Percentiles rank a stretch among this genome's conserved stretches.
These are phyloP conservation scores for Simalia tracyae DNA, from an alignment of 2,797 vertebrate genomes.

Conservation along the genomic window DNA sequence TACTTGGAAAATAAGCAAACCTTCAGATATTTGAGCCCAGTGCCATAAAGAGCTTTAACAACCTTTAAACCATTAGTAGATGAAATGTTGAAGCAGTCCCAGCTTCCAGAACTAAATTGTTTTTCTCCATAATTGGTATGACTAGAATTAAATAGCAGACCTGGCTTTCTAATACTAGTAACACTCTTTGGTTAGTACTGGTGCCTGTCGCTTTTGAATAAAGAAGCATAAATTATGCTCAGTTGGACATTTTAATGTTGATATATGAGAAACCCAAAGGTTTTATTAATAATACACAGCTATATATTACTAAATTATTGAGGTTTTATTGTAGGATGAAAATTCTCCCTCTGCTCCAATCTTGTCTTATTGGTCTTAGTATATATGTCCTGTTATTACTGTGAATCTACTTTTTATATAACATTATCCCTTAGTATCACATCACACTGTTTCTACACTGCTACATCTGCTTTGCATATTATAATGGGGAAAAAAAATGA, in stretches of 20 bases:
- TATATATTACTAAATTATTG: slow-evolving; percentile 41
- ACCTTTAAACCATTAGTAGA: background rate
- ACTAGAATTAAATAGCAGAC: slow-evolving; percentile 1
- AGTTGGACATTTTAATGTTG: slow-evolving; percentile 34
- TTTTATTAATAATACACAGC: slow-evolving; percentile 47
- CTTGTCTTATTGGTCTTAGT: slow-evolving; percentile 29
- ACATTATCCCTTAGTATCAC: slow-evolving; percentile 22
- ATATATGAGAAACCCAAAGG: slow-evolving; percentile 54
- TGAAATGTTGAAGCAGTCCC: background rate
- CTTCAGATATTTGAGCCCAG: background rate
- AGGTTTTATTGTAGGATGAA: slow-evolving; percentile 24
- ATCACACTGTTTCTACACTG: slow-evolving; percentile 25
- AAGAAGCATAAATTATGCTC: slow-evolving; percentile 19
- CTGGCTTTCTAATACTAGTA: background rate
- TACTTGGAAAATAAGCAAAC: background rate
- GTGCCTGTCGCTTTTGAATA: slow-evolving; percentile 44
- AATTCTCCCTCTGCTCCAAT: slow-evolving; percentile 39
- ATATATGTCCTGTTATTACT: slow-evolving; percentile 2
- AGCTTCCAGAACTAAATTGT: background rate
- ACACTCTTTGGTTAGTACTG: slow-evolving; percentile 27
- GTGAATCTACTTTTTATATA: slow-evolving; percentile 8
- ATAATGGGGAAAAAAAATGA: background rate
- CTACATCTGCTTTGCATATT: slow-evolving; percentile 6
- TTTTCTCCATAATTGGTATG: background rate
- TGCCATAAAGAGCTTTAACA: background rate